Conservation (phyloP, 2,888 invertebrate genomes). For the Argyra leucocephala region DNA sequence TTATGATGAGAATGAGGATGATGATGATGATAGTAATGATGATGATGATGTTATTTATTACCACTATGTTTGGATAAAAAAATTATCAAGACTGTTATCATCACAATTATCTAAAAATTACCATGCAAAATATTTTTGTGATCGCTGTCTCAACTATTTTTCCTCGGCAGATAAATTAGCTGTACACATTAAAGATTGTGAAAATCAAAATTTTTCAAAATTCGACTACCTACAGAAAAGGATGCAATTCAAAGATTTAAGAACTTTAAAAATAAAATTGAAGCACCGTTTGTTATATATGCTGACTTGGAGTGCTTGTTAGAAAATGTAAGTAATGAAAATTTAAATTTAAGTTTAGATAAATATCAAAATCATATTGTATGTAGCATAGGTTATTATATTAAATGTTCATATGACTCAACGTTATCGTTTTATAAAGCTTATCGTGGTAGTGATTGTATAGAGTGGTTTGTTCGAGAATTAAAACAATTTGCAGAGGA, state of each 20-base stretch:
- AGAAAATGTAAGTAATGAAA: not conserved
- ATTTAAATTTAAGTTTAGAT: no score
- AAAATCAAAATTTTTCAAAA: not conserved
- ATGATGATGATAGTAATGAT: not conserved
- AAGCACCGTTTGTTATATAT: conserved; percentile 12
- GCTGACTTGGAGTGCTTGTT: conserved; percentile 5
- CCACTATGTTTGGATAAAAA: conserved; percentile 10
- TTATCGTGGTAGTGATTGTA: not conserved
- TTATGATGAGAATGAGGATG: not conserved
- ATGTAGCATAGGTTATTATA: conserved; percentile 14
- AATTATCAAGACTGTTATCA: not conserved
- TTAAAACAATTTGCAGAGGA: not conserved
- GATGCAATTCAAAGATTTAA: not conserved
- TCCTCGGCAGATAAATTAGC: not conserved
- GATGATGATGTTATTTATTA: not conserved
- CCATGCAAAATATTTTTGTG: no score
- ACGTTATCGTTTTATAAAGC: not conserved
- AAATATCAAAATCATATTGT: conserved; percentile 2
- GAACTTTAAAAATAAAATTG: conserved; percentile 1
- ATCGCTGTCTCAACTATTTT: conserved; percentile 15
- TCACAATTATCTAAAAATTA: conserved; percentile 1
- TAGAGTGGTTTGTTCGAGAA: no score
- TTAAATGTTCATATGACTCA: conserved; percentile 14
- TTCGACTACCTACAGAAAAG: not conserved
- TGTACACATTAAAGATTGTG: conserved; percentile 4